These are phyloP conservation scores for Suricata suricatta DNA, from an alignment of 2,113 vertebrate genomes.

Conservation along the genomic window DNA sequence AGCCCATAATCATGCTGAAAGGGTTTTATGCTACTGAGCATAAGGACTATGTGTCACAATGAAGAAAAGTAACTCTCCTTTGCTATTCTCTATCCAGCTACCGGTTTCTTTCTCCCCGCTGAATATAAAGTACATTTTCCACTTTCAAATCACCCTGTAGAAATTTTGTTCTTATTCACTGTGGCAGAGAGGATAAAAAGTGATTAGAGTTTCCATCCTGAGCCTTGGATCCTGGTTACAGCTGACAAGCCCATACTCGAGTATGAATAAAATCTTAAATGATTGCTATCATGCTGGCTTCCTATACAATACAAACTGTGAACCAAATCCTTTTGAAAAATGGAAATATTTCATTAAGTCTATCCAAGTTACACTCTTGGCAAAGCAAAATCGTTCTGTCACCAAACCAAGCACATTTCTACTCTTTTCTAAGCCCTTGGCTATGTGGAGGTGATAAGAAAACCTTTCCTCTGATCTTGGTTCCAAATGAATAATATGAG, in stretches of 20 bases:
- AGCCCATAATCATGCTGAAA: background rate
- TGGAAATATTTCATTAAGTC: background rate
- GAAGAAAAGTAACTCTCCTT: constrained; percentile 6
- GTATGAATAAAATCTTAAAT: constrained; percentile 35
- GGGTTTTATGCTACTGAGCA: background rate
- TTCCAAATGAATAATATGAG: constrained; percentile 4
- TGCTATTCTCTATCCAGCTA: constrained; percentile 11
- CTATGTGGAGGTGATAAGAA: background rate
- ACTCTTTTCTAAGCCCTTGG: background rate
- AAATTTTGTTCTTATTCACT: constrained; percentile 46
- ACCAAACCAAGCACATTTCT: background rate
- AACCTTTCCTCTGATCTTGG: background rate
- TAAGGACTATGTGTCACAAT: background rate
- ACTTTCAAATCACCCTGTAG: constrained; percentile 34
- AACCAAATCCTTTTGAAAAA: background rate
- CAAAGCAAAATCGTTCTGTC: background rate
- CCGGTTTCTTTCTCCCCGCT: background rate
- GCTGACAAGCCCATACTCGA: background rate
- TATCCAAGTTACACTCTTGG: background rate
- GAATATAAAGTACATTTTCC: constrained; percentile 38
- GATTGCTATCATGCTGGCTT: constrained; percentile 22
- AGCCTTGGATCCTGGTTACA: background rate
- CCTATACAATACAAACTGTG: background rate
- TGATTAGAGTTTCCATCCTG: background rate
- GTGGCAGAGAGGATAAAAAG: constrained; percentile 50